Percentiles rank a stretch among this genome's conserved stretches.
These are phyloP conservation scores for Cacatua alba DNA, from an alignment of 2,113 vertebrate genomes.

Conservation along the genomic window DNA sequence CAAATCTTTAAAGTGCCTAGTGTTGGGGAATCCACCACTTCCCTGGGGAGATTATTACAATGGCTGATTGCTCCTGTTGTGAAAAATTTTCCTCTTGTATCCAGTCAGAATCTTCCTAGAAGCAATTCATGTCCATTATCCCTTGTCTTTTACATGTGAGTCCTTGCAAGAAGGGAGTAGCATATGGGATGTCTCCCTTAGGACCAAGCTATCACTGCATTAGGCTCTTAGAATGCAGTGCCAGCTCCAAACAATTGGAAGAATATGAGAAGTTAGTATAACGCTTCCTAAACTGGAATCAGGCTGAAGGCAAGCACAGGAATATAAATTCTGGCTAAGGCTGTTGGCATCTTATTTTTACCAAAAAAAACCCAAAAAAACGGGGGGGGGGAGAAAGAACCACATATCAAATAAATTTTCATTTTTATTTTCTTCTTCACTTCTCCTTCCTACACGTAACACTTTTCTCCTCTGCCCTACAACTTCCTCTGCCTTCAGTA, in stretches of 20 bases:
- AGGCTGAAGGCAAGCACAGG: not conserved
- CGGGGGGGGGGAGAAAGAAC: rapidly evolving
- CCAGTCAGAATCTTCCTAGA: not conserved
- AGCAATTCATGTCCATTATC: not conserved
- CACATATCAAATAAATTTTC: not conserved
- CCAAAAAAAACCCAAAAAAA: not conserved
- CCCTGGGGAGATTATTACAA: not conserved
- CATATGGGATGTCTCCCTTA: not conserved
- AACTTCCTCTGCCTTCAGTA: not conserved
- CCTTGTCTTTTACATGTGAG: not conserved
- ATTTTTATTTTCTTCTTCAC: not conserved
- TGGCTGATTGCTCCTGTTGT: not conserved
- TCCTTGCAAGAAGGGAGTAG: not conserved
- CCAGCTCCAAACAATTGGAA: not conserved
- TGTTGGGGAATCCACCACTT: not conserved
- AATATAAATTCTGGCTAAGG: not conserved
- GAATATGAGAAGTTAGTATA: not conserved
- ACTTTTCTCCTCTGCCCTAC: not conserved
- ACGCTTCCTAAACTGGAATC: not conserved
- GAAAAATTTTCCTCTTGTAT: not conserved
- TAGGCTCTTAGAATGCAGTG: not conserved
- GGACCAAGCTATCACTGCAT: not conserved
- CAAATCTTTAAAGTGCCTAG: not conserved
- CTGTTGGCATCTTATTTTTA: not conserved
- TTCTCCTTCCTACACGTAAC: not conserved